phyloP scores from a whole-genome alignment of 2,113 vertebrate species.

The Balaeniceps rex region DNA sequence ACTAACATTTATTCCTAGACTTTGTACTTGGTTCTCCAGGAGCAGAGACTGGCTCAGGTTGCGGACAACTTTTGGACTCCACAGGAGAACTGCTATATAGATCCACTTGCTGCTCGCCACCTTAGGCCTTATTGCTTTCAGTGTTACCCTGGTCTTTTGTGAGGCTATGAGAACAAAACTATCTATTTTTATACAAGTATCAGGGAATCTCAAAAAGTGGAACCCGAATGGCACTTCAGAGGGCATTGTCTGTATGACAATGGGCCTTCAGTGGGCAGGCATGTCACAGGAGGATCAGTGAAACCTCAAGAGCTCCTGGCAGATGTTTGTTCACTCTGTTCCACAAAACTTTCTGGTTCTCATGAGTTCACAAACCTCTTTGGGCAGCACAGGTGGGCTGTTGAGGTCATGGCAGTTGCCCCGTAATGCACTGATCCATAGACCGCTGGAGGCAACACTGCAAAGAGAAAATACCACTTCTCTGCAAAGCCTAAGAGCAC shows the following conservation, averaged over 20 bases:
- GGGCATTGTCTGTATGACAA: neutral
- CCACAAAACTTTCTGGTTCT: neutral
- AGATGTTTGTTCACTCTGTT: neutral
- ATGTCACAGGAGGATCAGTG: fast-evolving
- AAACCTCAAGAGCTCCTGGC: neutral
- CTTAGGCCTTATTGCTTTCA: neutral
- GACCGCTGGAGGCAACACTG: neutral
- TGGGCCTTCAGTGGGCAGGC: neutral
- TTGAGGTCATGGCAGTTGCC: neutral
- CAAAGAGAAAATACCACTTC: neutral
- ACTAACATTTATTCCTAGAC: neutral
- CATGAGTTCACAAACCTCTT: neutral
- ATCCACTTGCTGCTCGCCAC: neutral
- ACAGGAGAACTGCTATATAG: neutral
- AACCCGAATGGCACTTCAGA: neutral
- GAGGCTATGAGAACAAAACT: neutral
- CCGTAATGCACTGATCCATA: neutral
- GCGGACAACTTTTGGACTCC: neutral
- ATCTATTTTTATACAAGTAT: neutral
- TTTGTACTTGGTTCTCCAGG: neutral
- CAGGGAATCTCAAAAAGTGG: neutral
- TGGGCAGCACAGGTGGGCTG: neutral
- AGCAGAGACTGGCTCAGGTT: neutral
- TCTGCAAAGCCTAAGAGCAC: neutral
- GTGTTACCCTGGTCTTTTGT: neutral